Evolutionary conservation across 1,140 invertebrate species (phyloP), one percentile per base, ranked within the genome.

Genomic region (Drosophila saltans): DNA sequence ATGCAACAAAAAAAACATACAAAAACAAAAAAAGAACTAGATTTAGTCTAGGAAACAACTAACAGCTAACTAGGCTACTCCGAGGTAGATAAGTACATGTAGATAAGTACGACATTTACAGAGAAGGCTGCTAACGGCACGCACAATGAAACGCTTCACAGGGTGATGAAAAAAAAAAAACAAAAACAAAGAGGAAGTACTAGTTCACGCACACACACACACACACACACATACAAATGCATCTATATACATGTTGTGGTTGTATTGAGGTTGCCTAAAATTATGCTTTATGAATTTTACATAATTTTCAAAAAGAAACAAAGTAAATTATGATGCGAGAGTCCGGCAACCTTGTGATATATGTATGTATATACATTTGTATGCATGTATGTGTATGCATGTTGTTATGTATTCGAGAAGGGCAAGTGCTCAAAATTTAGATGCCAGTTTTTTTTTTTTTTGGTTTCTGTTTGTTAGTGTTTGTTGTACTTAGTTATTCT

Each of bases 361-460:
- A 40, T 40, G 9, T 21, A 9, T 64, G 36, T 57, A 10, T 65
- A 26, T 65, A 28, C 65, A 45, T 64, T 8, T 26, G 16, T 33
- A 58, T 58, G 40, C 62, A 56, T 69, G 7, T 28, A 59, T 66
- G 16, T n/a, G 16, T 16, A 24, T 41, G 52, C 61, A 64, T 52
- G 45, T 55, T 65, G 61, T 67, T 52, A 55, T 36, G 1, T 7
- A 36, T 36, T 36, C 33, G 33, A 5, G 6, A 36, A 36, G 33
- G 33, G 6, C 41, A 65, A 65, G 70, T 76, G 62, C 66, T 81
- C 3, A 30, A 58, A 56, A 36, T 67, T 58, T 28, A 66, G 55
- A 59, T 66, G 45, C 45, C 24, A 48, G 2, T 48, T 48, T 40
- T 16, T 48, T 48, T 52, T 21, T 75, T 58, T 40, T 62, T 62